These are phyloP conservation scores for Oreortyx pictus DNA, from an alignment of 2,797 vertebrate genomes.

Conservation along the genomic window DNA sequence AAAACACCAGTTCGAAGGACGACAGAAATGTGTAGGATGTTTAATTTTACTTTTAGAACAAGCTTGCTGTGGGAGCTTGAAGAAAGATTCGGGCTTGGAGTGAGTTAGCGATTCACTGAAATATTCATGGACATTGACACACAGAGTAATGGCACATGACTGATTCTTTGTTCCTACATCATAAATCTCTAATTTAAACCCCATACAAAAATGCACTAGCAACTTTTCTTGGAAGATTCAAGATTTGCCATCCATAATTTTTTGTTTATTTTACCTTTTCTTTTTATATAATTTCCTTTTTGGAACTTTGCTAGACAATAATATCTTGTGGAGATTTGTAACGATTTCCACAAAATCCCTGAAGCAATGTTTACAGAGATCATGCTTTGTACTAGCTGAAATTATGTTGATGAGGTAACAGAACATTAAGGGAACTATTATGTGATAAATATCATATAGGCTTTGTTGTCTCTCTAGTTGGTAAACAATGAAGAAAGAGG, in stretches of 20 bases:
- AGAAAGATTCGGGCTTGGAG: not conserved
- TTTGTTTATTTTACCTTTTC: not conserved
- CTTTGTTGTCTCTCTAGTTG: not conserved
- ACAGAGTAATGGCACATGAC: not conserved
- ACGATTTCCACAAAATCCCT: not conserved
- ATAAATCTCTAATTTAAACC: not conserved
- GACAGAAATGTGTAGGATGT: not conserved
- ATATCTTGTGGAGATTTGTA: not conserved
- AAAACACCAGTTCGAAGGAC: not conserved
- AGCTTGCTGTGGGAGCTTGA: not conserved
- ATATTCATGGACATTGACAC: not conserved
- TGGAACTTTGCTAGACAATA: not conserved
- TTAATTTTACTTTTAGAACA: conserved; percentile 4
- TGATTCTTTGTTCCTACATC: not conserved
- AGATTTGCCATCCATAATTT: accelerated
- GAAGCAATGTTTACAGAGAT: not conserved
- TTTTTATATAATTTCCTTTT: not conserved
- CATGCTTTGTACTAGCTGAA: not conserved
- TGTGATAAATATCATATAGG: not conserved
- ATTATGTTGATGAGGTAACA: not conserved
- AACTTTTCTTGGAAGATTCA: not conserved
- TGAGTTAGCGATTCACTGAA: not conserved
- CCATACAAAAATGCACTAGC: not conserved
- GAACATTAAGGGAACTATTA: not conserved
- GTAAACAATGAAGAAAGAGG: not conserved